These are phyloP conservation scores for Labia minor DNA, from an alignment of 2,888 invertebrate species.

Conservation along the genomic window DNA sequence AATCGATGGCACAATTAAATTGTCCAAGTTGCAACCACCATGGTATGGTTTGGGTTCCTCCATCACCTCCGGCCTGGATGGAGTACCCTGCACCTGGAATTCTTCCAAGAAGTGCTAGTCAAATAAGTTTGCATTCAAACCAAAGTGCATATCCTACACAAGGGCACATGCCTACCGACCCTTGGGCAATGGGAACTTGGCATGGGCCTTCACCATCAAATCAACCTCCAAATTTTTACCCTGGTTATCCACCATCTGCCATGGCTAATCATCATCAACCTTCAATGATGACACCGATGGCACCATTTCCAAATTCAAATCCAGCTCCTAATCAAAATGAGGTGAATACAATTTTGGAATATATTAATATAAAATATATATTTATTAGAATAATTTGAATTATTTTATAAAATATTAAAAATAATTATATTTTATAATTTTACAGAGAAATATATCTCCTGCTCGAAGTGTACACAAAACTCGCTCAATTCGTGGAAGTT, in stretches of 20 bases:
- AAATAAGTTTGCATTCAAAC: slow-evolving; percentile 44
- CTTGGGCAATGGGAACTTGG: slow-evolving; percentile 35
- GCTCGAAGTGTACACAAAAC: slow-evolving; percentile 21
- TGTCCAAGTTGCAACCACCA: slow-evolving; percentile 43
- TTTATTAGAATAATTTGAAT: too few relatives aligned
- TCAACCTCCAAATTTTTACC: slow-evolving; percentile 33
- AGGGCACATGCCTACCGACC: not conserved
- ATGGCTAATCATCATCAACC: slow-evolving; percentile 14
- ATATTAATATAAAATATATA: not conserved
- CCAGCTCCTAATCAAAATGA: slow-evolving; percentile 40
- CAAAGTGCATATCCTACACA: slow-evolving; percentile 35
- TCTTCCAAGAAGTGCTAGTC: slow-evolving; percentile 40
- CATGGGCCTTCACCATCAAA: slow-evolving; percentile 29
- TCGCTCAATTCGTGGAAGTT: not conserved
- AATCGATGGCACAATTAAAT: slow-evolving; percentile 58
- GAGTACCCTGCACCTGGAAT: slow-evolving; percentile 24
- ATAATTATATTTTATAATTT: slow-evolving; percentile 1
- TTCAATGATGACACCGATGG: slow-evolving; percentile 33
- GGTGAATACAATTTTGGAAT: not conserved
- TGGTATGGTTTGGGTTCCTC: slow-evolving; percentile 30
- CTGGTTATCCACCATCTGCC: slow-evolving; percentile 29
- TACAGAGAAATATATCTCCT: slow-evolving; percentile 23
- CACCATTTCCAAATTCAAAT: slow-evolving; percentile 34
- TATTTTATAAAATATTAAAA: slow-evolving; percentile 18
- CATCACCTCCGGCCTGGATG: slow-evolving; percentile 20